phyloP scores from a whole-genome alignment of 2,888 invertebrate species.

The Beris chalybata region DNA sequence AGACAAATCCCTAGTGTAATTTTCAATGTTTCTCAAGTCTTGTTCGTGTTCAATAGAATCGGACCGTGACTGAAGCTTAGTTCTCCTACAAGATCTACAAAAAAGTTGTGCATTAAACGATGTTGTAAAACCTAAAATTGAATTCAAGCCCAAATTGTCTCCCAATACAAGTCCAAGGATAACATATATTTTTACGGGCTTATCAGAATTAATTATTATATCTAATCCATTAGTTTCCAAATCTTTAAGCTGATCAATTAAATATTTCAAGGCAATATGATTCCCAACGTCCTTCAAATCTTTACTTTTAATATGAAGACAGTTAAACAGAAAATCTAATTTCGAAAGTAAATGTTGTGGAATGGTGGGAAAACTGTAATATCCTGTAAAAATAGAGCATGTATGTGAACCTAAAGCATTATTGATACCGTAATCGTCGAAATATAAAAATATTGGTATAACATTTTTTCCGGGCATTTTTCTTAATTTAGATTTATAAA shows the following conservation, averaged over 20 bases:
- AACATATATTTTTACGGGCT: not conserved
- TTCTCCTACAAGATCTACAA: too few species aligned
- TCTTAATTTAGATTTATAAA: not conserved
- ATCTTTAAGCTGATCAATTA: not conserved
- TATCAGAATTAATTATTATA: not conserved
- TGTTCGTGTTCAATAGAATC: too few species aligned
- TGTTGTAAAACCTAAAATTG: too few species aligned
- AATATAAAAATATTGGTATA: conserved; percentile 8
- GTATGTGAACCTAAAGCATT: not conserved
- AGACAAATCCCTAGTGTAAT: too few species aligned
- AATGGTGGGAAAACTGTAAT: not conserved
- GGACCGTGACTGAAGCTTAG: too few species aligned
- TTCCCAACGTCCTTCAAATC: not conserved
- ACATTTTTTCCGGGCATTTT: not conserved
- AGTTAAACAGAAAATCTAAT: not conserved
- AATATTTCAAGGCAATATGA: not conserved
- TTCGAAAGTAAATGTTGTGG: conserved; percentile 3
- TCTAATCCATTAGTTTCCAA: not conserved
- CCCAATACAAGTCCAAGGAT: too few species aligned
- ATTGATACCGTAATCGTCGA: not conserved
- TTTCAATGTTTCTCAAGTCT: too few species aligned
- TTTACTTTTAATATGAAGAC: not conserved
- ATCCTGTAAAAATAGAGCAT: not conserved
- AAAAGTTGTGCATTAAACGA: too few species aligned
- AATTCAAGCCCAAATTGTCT: too few species aligned